phyloP scores from a whole-genome alignment of 2,888 invertebrate genomes.

The Neoascia interrupta region DNA sequence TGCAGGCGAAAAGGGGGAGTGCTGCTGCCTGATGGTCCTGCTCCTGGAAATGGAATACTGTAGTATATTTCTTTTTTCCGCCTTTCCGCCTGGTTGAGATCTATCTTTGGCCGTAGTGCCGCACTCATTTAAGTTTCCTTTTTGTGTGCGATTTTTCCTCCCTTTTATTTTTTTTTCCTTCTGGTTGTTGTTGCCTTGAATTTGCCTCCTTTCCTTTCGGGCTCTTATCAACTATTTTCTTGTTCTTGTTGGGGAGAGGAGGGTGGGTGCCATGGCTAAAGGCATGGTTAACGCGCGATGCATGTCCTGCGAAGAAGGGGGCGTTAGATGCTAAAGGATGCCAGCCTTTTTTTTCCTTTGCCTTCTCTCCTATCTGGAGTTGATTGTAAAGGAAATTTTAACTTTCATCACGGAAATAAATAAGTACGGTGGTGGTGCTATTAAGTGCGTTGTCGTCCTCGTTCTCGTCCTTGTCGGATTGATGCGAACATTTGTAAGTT shows the following conservation, averaged over 20 bases:
- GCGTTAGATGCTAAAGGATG: slow-evolving; percentile 24
- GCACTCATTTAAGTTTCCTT: slow-evolving; percentile 58
- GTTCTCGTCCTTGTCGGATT: slow-evolving; percentile 14
- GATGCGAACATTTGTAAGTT: slow-evolving; percentile 61
- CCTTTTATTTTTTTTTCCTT: slow-evolving; percentile 29
- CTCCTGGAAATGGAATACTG: slow-evolving; percentile 54
- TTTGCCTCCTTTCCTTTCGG: neutral
- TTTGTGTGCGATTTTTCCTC: slow-evolving; percentile 43
- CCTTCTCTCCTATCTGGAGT: slow-evolving; percentile 46
- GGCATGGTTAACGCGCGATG: slow-evolving; percentile 53
- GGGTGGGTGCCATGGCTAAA: slow-evolving; percentile 13
- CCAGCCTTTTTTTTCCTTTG: slow-evolving; percentile 21
- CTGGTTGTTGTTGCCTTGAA: too few species aligned
- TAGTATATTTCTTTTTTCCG: slow-evolving; percentile 24
- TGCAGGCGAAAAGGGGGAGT: slow-evolving; percentile 49
- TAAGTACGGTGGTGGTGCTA: slow-evolving; percentile 58
- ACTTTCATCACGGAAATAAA: slow-evolving; percentile 69
- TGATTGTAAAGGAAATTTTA: slow-evolving; percentile 69
- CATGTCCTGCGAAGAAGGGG: slow-evolving; percentile 27
- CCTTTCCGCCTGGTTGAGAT: slow-evolving; percentile 48
- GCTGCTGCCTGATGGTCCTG: too few species aligned
- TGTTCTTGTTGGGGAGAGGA: slow-evolving; percentile 4
- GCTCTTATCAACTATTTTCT: slow-evolving; percentile 52
- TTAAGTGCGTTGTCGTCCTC: slow-evolving; percentile 57
- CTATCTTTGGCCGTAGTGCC: slow-evolving; percentile 32